Percentiles rank a stretch among this genome's conserved stretches.
Conservation (phyloP, 2,797 vertebrate species). For the Emys orbicularis region DNA sequence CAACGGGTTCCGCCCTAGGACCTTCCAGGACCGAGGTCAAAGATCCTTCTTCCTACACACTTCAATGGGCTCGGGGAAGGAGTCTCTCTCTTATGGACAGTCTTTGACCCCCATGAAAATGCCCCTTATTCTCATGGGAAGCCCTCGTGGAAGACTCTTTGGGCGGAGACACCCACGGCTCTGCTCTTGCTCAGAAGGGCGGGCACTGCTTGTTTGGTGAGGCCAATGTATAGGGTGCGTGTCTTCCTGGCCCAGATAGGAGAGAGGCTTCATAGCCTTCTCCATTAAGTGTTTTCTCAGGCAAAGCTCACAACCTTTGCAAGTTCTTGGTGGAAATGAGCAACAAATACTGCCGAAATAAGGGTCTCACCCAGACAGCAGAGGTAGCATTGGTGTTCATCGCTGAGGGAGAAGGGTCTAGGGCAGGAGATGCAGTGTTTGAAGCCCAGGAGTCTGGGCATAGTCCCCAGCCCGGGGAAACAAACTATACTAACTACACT, state of each 20-base stretch:
- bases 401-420: not conserved
- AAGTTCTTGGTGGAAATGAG: not conserved
- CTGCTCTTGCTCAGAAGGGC: not conserved
- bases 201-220: not conserved
- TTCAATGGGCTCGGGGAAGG: not conserved
- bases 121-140: not conserved
- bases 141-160: not conserved
- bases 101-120: not conserved
- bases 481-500: not conserved
- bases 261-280: not conserved
- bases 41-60: not conserved
- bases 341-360: not conserved
- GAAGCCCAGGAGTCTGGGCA: not conserved
- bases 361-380: not conserved
- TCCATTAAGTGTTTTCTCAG: not conserved
- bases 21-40: too few relatives aligned
- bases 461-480: not conserved
- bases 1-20: too few relatives aligned
- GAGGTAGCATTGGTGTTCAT: not conserved
- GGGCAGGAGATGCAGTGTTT: not conserved
- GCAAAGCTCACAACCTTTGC: not conserved
- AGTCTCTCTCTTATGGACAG: not conserved
- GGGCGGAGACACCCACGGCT: not conserved
- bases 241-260: not conserved
- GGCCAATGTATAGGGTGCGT: accelerated